Base-by-base conservation (phyloP, 2,888 invertebrate species). In the Beris chalybata region DNA sequence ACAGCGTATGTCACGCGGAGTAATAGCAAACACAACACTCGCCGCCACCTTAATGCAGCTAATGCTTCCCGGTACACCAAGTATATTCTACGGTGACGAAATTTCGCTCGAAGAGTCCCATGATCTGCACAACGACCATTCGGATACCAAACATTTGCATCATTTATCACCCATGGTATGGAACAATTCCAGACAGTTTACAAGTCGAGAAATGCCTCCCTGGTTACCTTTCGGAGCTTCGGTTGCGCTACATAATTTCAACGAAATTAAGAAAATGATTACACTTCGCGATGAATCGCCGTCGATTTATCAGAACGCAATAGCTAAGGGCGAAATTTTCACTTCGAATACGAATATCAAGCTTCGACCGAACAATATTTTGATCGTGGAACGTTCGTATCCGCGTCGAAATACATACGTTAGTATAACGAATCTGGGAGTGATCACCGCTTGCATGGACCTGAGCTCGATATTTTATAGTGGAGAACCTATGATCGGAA, bases 41-140 rank as follows among this genome's bases (percentile, higher is more conserved):
- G 89, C 89, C 2, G 85, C 88, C 5, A 85, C 86, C 2, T 82
- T 93, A 70, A 82, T 97, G 73, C 88, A 92, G 74, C 83, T 95
- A 76, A 87, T 91, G 81, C 82, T 97, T 47, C 95, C 95, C 0
- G 97, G 86, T 7, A 92, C 94, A 1, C 87, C 93, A 0, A 91
- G 88, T 72, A 87, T 95, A 73, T 93, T 95, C 80, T 96, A 96
- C 78, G 95, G 95, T 0, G 95, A 96, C 78, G 95, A 96, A 83
- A 87, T 95, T 69, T 90, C 89, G 2, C 81, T 93, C 71, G 82
- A 84, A 55, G 86, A 88, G 71, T 76, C 85, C 3, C 75, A 82
- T 50, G 85, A 86, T 73, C 80, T 84, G 5, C 82, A 86, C 71
- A 82, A 82, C 64, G 87, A 88, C 74, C 83, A 84, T 67, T 82